Evolutionary conservation across 1,140 invertebrate genomes (phyloP).

Genomic region (Pogonus chalceus): DNA sequence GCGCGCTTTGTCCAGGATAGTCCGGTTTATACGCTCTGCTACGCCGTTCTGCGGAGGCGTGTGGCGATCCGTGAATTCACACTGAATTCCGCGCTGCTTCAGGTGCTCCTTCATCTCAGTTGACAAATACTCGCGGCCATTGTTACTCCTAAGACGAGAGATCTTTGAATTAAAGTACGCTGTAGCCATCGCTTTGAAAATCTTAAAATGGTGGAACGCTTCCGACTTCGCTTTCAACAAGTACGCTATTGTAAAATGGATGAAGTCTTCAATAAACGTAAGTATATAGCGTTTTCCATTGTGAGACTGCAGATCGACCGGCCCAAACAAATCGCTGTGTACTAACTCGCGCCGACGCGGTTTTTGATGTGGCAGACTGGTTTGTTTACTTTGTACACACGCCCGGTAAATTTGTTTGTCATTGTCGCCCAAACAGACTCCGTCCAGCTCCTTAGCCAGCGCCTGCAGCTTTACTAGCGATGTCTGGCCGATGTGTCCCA

Average conservation of each 20-base stretch:
- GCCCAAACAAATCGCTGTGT: slow-evolving; percentile 32
- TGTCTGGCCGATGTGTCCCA: too few relatives aligned
- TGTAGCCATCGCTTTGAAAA: slow-evolving; percentile 18
- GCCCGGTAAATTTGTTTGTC: too few relatives aligned
- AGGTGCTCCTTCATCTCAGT: slow-evolving; percentile 11
- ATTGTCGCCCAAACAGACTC: too few relatives aligned
- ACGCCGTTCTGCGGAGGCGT: slow-evolving; percentile 38
- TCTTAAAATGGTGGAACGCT: slow-evolving; percentile 21
- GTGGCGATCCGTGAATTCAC: slow-evolving; percentile 26
- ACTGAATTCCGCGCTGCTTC: slow-evolving; percentile 17
- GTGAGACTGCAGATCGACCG: slow-evolving; percentile 25
- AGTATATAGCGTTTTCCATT: slow-evolving; percentile 31
- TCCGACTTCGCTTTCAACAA: slow-evolving; percentile 29
- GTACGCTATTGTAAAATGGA: slow-evolving; percentile 28
- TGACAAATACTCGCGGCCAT: slow-evolving; percentile 18
- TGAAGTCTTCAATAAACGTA: slow-evolving; percentile 32
- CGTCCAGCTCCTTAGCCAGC: too few relatives aligned
- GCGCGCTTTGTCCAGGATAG: slow-evolving; percentile 29
- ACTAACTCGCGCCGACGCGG: slow-evolving; percentile 24
- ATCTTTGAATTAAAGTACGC: slow-evolving; percentile 12
- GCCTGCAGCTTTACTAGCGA: too few relatives aligned
- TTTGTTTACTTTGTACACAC: slow-evolving; percentile 18
- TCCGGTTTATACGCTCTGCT: slow-evolving; percentile 34
- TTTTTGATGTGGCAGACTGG: slow-evolving; percentile 10
- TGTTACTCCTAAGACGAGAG: slow-evolving; percentile 15